These are phyloP conservation scores for Macheiramphus alcinus DNA, from an alignment of 2,113 vertebrate species.

Conservation along the genomic window DNA sequence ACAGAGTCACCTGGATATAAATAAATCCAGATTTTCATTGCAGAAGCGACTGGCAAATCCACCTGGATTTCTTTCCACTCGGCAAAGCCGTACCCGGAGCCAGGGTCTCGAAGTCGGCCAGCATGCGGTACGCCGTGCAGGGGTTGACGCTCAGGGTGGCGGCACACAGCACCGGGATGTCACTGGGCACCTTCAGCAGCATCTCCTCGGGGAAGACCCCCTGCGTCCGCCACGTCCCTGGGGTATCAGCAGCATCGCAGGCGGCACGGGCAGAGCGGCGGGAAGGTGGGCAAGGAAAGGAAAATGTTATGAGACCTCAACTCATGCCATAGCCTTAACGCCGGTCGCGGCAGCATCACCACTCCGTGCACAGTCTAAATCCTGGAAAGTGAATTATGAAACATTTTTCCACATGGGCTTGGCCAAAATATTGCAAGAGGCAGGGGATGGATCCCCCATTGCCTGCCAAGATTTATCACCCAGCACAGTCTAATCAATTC, in stretches of 20 bases:
- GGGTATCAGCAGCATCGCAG: background rate
- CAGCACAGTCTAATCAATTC: background rate
- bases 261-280: background rate
- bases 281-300: background rate
- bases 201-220: conserved; percentile 75
- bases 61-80: rapidly evolving
- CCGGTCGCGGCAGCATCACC: rapidly evolving
- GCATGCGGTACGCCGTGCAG: conserved; percentile 91
- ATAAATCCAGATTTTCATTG: background rate
- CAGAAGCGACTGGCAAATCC: rapidly evolving
- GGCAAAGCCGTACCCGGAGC: conserved; percentile 72
- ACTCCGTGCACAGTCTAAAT: rapidly evolving
- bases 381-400: too few relatives aligned
- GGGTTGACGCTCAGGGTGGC: conserved; percentile 92
- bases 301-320: background rate
- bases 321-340: rapidly evolving
- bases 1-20: conserved; percentile 82
- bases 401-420: rapidly evolving
- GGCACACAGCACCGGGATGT: conserved; percentile 85
- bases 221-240: conserved; percentile 88
- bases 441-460: background rate
- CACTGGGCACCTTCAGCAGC: conserved; percentile 78
- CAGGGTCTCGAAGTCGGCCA: conserved; percentile 87
- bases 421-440: background rate
- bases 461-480: background rate